Evolutionary conservation across 2,113 vertebrate genomes (phyloP).

Genomic region (Stercorarius parasiticus): DNA sequence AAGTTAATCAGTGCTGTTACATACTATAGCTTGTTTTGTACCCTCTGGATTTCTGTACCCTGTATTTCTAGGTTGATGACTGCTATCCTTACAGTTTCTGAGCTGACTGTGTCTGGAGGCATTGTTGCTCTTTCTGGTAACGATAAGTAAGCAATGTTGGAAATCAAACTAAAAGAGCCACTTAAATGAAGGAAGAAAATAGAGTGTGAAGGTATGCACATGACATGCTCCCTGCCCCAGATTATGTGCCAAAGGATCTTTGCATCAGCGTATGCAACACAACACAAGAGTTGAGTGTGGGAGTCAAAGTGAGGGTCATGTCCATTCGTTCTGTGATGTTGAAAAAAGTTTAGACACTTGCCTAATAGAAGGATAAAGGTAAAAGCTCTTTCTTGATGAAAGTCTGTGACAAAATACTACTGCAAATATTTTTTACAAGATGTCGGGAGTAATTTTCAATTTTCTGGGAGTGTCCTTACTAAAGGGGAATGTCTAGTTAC

Average conservation of each 20-base stretch:
- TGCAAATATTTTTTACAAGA: neutral
- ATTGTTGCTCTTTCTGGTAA: neutral
- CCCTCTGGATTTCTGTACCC: neutral
- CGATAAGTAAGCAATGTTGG: neutral
- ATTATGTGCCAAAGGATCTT: neutral
- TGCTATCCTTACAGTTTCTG: neutral
- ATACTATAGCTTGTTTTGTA: neutral
- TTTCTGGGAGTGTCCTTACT: neutral
- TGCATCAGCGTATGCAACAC: neutral
- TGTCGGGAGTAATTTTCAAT: neutral
- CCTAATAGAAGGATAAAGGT: neutral
- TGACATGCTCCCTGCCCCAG: neutral
- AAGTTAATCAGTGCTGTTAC: neutral
- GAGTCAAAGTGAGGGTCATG: neutral
- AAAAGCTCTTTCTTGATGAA: neutral
- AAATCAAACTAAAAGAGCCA: neutral
- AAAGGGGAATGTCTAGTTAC: neutral
- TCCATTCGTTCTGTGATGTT: neutral
- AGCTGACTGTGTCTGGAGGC: neutral
- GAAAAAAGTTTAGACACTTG: neutral
- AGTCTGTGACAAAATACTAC: neutral
- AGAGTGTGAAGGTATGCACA: neutral
- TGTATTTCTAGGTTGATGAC: neutral
- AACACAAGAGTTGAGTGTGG: neutral
- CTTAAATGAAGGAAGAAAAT: neutral